Evolutionary conservation across 1,140 invertebrate species (phyloP).

Genomic region (Stegodyphus dumicola): DNA sequence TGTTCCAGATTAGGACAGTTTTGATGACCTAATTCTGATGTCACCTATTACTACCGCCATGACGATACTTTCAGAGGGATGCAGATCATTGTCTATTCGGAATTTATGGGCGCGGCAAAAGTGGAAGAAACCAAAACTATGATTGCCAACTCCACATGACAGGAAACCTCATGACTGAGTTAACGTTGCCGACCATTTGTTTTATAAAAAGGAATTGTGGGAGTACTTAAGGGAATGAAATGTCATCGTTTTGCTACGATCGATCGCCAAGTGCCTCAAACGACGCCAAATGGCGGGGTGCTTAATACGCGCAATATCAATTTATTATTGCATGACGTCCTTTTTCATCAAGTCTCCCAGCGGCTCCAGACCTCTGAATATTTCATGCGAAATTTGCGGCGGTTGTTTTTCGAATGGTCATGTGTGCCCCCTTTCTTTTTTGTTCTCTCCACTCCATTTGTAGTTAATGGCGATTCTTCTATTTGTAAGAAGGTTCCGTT

Average conservation of each 20-base stretch:
- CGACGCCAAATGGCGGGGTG: conserved; percentile 47
- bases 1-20: too few relatives aligned
- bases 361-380: conserved; percentile 32
- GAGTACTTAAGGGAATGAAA: conserved; percentile 12
- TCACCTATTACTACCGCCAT: too few relatives aligned
- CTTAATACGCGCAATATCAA: conserved; percentile 55
- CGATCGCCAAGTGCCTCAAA: conserved; percentile 37
- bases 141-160: too few relatives aligned
- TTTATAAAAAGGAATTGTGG: background rate
- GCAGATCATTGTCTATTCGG: too few relatives aligned
- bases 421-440: background rate
- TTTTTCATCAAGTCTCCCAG: conserved; percentile 31
- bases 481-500: background rate
- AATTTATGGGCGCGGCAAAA: too few relatives aligned
- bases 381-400: conserved; percentile 54
- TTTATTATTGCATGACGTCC: conserved; percentile 57
- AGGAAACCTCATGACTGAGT: too few relatives aligned
- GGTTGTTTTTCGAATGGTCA: conserved; percentile 24
- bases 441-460: background rate
- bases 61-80: too few relatives aligned
- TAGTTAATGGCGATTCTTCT: background rate
- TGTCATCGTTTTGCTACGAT: conserved; percentile 8
- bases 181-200: background rate
- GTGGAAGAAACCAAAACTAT: too few relatives aligned
- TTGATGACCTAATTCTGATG: too few relatives aligned